Evolutionary conservation across 2,113 vertebrate genomes (phyloP).

Genomic region (Otolemur garnettii): DNA sequence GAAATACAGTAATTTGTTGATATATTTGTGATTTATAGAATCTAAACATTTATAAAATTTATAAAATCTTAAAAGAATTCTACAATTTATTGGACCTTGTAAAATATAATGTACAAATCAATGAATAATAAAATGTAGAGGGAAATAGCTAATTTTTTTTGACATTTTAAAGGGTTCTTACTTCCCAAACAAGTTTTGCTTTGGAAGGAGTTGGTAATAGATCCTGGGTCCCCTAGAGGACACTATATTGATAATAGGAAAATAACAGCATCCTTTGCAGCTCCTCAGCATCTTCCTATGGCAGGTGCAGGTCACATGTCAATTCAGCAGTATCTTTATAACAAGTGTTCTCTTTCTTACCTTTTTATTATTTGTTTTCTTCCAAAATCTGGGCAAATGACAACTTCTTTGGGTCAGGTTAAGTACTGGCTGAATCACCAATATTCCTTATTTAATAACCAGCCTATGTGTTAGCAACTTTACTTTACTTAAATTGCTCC

Average conservation of each 20-base stretch:
- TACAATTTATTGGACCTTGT: neutral
- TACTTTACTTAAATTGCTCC: constrained; percentile 35
- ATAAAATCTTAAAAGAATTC: constrained; percentile 40
- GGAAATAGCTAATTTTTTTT: neutral
- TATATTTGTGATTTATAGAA: neutral
- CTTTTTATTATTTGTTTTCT: constrained; percentile 32
- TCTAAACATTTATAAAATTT: neutral
- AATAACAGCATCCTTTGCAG: neutral
- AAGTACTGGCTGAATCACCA: neutral
- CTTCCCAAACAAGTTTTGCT: neutral
- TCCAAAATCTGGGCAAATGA: neutral
- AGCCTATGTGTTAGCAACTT: constrained; percentile 14
- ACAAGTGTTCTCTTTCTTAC: neutral
- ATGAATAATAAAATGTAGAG: constrained; percentile 2
- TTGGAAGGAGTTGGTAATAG: neutral
- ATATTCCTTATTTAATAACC: constrained; percentile 33
- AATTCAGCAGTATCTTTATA: neutral
- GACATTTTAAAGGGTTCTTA: neutral
- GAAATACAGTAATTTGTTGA: neutral
- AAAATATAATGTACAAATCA: constrained; percentile 24
- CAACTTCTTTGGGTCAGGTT: neutral
- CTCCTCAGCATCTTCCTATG: neutral
- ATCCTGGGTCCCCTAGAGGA: neutral
- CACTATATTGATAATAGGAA: neutral
- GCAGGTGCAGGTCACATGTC: neutral